Percentiles rank a stretch among this genome's conserved stretches.
Evolutionary conservation across 2,113 vertebrate genomes (phyloP).

Genomic region (Emydura subglobosa): DNA sequence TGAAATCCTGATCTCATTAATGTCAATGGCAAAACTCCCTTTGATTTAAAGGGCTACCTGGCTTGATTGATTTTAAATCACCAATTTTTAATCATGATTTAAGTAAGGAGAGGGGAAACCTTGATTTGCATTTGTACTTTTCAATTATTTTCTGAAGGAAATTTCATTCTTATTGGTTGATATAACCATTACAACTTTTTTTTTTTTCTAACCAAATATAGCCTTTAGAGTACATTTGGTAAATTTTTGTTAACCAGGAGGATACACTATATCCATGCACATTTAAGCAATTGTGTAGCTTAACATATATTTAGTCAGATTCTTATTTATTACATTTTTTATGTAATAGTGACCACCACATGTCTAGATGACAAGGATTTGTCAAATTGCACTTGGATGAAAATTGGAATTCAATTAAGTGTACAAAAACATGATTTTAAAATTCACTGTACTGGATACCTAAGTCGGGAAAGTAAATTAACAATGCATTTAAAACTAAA

Average conservation of each 20-base stretch:
- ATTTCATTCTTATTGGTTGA: neutral
- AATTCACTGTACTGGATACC: neutral
- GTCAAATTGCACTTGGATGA: neutral
- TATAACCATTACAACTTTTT: neutral
- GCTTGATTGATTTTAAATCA: conserved; percentile 50
- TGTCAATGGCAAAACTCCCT: conserved; percentile 32
- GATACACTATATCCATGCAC: neutral
- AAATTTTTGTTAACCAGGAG: neutral
- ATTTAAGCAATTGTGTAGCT: neutral
- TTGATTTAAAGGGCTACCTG: conserved; percentile 36
- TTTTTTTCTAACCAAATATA: conserved; percentile 1
- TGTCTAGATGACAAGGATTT: neutral
- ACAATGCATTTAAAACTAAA: neutral
- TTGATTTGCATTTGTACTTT: conserved; percentile 41
- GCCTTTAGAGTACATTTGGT: neutral
- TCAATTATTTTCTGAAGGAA: conserved; percentile 13
- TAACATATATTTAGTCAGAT: neutral
- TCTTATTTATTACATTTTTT: neutral
- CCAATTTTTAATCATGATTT: conserved; percentile 39
- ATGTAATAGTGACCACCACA: neutral
- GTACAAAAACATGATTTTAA: neutral
- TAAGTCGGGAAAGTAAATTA: neutral
- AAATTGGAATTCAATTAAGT: neutral
- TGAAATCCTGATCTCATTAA: neutral
- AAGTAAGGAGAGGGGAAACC: conserved; percentile 49